These are phyloP conservation scores for Linhomoeus sp. DNA, from an alignment of 2,888 invertebrate species.

Conservation along the genomic window DNA sequence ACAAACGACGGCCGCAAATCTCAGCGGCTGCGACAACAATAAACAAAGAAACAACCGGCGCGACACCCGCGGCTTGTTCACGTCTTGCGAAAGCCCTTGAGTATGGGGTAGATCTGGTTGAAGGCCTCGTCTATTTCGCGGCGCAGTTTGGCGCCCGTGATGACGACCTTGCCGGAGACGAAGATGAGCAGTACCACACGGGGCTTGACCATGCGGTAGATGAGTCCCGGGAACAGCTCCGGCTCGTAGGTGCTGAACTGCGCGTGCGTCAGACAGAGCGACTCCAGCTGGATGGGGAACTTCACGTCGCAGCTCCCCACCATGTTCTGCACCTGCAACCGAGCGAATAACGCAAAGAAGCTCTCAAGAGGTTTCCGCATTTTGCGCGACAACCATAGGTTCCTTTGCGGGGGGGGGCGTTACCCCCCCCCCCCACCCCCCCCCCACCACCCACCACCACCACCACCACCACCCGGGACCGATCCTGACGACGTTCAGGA, in stretches of 20 bases:
- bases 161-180: slow-evolving; percentile 94
- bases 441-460: too few species aligned
- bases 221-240: slow-evolving; percentile 91
- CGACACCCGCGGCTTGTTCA: too few species aligned
- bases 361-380: neutral
- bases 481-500: too few species aligned
- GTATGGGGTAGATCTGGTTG: slow-evolving; percentile 79
- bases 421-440: too few species aligned
- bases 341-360: slow-evolving; percentile 24
- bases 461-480: too few species aligned
- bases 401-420: too few species aligned
- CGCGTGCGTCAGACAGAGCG: slow-evolving; percentile 56
- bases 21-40: too few species aligned
- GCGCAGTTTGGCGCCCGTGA: slow-evolving; percentile 78
- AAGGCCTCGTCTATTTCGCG: slow-evolving; percentile 77
- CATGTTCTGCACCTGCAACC: slow-evolving; percentile 67
- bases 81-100: slow-evolving; percentile 75
- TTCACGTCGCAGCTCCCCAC: slow-evolving; percentile 68
- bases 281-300: slow-evolving; percentile 59
- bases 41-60: too few species aligned
- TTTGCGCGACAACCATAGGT: too few species aligned
- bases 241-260: slow-evolving; percentile 80
- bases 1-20: too few species aligned
- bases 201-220: slow-evolving; percentile 45
- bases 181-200: slow-evolving; percentile 88